phyloP scores from a whole-genome alignment of 2,797 vertebrate genomes.

The Gouania willdenowi region DNA sequence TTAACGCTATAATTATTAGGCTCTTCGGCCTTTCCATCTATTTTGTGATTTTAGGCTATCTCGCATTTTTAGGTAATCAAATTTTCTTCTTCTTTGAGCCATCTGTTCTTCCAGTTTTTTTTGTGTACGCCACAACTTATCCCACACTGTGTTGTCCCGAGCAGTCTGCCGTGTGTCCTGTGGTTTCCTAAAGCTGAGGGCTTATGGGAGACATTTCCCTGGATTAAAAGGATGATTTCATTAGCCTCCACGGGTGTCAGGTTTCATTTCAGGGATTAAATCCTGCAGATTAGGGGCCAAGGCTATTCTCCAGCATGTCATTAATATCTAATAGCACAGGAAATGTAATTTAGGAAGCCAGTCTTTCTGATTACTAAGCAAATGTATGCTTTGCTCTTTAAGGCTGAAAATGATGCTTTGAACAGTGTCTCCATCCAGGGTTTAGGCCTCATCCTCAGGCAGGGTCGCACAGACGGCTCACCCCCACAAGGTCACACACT shows the following conservation, averaged over 20 bases:
- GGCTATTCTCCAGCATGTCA: conserved; percentile 74
- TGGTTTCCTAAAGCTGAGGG: conserved; percentile 58
- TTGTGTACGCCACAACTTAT: conserved; percentile 16
- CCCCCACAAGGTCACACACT: conserved; percentile 41
- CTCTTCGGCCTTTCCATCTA: conserved; percentile 7
- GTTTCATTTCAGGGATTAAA: conserved; percentile 79
- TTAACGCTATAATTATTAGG: conserved; percentile 11
- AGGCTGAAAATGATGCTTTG: conserved; percentile 57
- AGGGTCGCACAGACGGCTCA: conserved; percentile 16
- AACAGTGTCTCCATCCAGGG: conserved; percentile 49
- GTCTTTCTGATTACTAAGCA: conserved; percentile 72
- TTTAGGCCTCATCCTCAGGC: conserved; percentile 27
- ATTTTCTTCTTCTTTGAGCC: conserved; percentile 11
- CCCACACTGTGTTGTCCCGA: conserved; percentile 25
- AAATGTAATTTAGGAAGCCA: conserved; percentile 72
- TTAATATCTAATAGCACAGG: conserved; percentile 74
- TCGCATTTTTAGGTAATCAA: conserved; percentile 9
- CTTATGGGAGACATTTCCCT: conserved; percentile 65
- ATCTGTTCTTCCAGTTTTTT: conserved; percentile 8
- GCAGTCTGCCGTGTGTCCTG: conserved; percentile 22
- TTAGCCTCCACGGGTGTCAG: conserved; percentile 75
- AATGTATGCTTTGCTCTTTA: conserved; percentile 66
- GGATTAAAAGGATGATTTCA: conserved; percentile 80
- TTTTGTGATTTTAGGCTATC: neutral
- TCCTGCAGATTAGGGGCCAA: conserved; percentile 71